Percentiles rank a stretch among this genome's conserved stretches.
Evolutionary conservation across 2,113 vertebrate genomes (phyloP).

Genomic region (Cynocephalus volans): DNA sequence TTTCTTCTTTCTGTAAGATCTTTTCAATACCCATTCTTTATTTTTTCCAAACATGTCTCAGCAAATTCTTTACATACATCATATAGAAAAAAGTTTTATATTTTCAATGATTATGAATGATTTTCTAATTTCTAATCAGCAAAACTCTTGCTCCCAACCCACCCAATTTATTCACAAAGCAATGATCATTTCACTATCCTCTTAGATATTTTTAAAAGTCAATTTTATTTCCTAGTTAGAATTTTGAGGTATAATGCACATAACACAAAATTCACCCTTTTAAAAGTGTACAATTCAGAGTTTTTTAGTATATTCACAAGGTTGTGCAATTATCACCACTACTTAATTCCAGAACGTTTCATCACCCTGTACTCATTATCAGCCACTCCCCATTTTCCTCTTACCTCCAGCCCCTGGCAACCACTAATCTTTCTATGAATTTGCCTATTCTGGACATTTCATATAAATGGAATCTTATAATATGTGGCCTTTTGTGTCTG

Average conservation of each 20-base stretch:
- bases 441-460: not conserved
- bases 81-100: slow-evolving; percentile 17
- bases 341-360: not conserved
- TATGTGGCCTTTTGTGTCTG: not conserved
- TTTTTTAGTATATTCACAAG: not conserved
- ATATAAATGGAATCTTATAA: not conserved
- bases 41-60: not conserved
- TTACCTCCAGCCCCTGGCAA: not conserved
- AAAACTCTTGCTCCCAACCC: not conserved
- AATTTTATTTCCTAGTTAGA: slow-evolving; percentile 8
- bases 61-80: slow-evolving; percentile 54
- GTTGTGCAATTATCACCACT: no score
- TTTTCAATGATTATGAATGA: slow-evolving; percentile 17
- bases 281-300: not conserved
- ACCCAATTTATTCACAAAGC: slow-evolving; percentile 48
- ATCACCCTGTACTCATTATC: not conserved
- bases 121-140: slow-evolving; percentile 15
- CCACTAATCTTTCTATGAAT: not conserved
- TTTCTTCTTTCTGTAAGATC: not conserved
- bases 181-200: not conserved
- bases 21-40: not conserved
- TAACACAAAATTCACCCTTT: not conserved
- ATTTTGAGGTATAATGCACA: not conserved
- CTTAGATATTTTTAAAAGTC: not conserved
- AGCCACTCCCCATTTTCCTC: not conserved